These are phyloP conservation scores for Tetheella fluctuosa DNA, from an alignment of 2,888 invertebrate species.

Conservation along the genomic window DNA sequence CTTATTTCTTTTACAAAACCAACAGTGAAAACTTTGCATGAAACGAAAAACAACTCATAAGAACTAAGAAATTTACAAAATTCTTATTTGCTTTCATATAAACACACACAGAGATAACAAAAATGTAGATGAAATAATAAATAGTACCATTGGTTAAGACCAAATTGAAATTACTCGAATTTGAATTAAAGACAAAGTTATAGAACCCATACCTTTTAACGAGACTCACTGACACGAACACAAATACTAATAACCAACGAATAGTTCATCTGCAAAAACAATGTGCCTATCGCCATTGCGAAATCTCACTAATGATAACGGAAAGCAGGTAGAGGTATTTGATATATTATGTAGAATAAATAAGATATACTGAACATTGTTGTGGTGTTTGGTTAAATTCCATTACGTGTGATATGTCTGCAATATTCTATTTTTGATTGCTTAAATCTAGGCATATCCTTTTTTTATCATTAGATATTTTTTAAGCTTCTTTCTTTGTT, in stretches of 20 bases:
- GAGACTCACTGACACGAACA: neutral
- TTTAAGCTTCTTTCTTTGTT: too few relatives aligned
- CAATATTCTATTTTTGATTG: neutral
- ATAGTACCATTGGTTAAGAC: neutral
- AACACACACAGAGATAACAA: neutral
- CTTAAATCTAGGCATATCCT: neutral
- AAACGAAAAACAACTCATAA: too few relatives aligned
- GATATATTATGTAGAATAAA: constrained; percentile 2
- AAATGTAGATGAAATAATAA: neutral
- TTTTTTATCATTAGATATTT: too few relatives aligned
- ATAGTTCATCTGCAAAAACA: neutral
- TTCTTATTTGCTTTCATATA: too few relatives aligned
- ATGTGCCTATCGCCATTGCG: neutral
- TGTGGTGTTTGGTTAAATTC: neutral
- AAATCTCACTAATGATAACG: constrained; percentile 12
- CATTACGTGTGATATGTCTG: neutral
- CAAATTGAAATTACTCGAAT: neutral
- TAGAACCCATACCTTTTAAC: neutral
- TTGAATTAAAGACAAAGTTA: neutral
- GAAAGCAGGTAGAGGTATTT: neutral
- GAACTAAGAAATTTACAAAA: too few relatives aligned
- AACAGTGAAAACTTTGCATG: too few relatives aligned
- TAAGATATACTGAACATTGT: neutral
- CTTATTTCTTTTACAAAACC: neutral
- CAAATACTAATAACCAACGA: neutral